Evolutionary conservation across 2,113 vertebrate genomes (phyloP), one percentile per base, ranked within the genome.

Genomic region (Albula goreensis): DNA sequence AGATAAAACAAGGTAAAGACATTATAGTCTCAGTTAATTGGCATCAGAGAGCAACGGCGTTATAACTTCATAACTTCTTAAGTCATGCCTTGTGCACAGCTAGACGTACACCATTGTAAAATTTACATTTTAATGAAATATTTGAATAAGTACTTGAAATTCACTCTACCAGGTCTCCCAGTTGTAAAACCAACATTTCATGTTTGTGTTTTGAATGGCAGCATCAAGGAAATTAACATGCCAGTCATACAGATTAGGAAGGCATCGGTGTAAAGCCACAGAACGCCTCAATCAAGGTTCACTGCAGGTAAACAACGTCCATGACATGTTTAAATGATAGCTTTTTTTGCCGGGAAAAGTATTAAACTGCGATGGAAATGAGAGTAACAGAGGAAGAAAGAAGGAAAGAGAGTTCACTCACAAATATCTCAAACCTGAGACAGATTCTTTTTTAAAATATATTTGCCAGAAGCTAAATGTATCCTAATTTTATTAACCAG

Each of bases 81-180:
- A 95, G 95, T 96, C 95, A 95, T 95, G 95, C 94, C 94, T 95
- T 91, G 94, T 95, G 95, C 95, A 94, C 95, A 95, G 95, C 94
- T 88, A 94, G 95, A 94, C 92, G 89, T 92, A 92, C 88, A 82
- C 92, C 89, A 90, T 94, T 93, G 95, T 94, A 87, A 93, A 96
- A 96, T 96, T 96, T 96, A 96, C 95, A 96, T 96, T 96, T 96
- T 96, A 96, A 96, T 96, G 95, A 96, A 96, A 96, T 96, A 96
- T 96, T 96, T 96, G 95, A 96, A 95, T 96, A 96, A 96, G 95
- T 93, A 92, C 95, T 96, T 95, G 95, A 95, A 95, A 95, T 95
- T 96, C 95, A 95, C 94, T 96, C 94, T 95, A 91, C 87, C 95
- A 94, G 94, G 93, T 94, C 93, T 92, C 92, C 91, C 89, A 89